phyloP scores from a whole-genome alignment of 1,140 invertebrate species.

The Kradibia gibbosae region DNA sequence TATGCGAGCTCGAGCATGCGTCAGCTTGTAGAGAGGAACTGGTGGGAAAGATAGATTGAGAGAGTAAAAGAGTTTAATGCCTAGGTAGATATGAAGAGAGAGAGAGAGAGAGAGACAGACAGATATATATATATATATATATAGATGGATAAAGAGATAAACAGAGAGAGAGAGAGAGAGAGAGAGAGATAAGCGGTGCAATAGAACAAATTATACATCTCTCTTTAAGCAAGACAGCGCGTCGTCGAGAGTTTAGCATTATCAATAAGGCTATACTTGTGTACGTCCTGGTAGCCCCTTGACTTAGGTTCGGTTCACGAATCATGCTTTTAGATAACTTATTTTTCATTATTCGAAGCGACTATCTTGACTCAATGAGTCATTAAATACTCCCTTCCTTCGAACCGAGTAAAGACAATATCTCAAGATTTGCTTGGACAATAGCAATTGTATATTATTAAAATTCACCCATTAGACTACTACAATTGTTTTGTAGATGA shows the following conservation, averaged over 20 bases:
- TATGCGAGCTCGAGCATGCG: neutral
- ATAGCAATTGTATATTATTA: too few relatives aligned
- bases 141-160: too few relatives aligned
- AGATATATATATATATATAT: too few relatives aligned
- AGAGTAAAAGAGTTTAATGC: too few relatives aligned
- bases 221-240: neutral
- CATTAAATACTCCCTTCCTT: neutral
- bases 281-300: neutral
- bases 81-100: neutral
- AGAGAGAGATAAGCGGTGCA: neutral
- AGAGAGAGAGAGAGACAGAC: neutral
- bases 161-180: neutral
- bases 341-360: neutral
- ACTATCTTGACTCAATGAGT: neutral
- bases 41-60: neutral
- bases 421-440: too few relatives aligned
- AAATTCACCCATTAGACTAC: too few relatives aligned
- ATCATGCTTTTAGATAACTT: neutral
- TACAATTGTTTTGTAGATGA: too few relatives aligned
- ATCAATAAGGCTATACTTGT: neutral
- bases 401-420: neutral
- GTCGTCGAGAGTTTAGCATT: neutral
- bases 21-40: neutral
- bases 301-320: neutral
- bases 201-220: conserved; percentile 8